Conservation (phyloP, 2,797 vertebrate species). For the Microcaecilia unicolor region DNA sequence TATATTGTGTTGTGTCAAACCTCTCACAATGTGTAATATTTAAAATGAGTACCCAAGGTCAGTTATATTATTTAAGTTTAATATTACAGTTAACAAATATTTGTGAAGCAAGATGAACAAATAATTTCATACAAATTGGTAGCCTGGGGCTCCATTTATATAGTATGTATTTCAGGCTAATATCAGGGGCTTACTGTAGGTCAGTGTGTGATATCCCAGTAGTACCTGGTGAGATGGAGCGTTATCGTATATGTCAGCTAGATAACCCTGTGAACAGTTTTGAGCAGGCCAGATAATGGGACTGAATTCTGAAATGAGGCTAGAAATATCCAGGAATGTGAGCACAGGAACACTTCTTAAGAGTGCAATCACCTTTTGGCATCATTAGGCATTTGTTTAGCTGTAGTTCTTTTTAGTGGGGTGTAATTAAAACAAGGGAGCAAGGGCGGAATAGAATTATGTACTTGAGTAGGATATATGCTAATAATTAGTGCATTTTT, state of each 20-base stretch:
- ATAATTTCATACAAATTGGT: conserved; percentile 35
- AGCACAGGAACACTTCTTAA: conserved; percentile 2
- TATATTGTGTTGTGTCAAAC: too few relatives aligned
- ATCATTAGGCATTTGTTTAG: conserved; percentile 20
- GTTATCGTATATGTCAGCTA: conserved; percentile 53
- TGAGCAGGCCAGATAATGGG: conserved; percentile 47
- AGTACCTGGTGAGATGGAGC: conserved; percentile 46
- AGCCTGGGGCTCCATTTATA: conserved; percentile 13
- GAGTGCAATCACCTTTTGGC: conserved; percentile 26
- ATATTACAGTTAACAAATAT: conserved; percentile 7
- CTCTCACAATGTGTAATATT: too few relatives aligned
- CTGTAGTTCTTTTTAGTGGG: conserved; percentile 22
- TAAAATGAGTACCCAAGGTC: too few relatives aligned
- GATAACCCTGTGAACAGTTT: conserved; percentile 48
- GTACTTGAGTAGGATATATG: conserved; percentile 4
- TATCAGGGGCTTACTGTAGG: conserved; percentile 47
- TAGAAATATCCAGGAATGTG: conserved; percentile 23
- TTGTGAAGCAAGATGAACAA: conserved; percentile 12
- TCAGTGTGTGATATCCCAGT: conserved; percentile 56
- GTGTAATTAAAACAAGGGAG: conserved; percentile 19
- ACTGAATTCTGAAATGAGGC: conserved; percentile 47
- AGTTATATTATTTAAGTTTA: conserved; percentile 10
- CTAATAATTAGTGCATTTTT: too few relatives aligned
- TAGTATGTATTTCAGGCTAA: conserved; percentile 49
- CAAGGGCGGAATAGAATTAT: background rate